Evolutionary conservation across 2,888 invertebrate genomes (phyloP).

Genomic region (Drosophila multiciliata): DNA sequence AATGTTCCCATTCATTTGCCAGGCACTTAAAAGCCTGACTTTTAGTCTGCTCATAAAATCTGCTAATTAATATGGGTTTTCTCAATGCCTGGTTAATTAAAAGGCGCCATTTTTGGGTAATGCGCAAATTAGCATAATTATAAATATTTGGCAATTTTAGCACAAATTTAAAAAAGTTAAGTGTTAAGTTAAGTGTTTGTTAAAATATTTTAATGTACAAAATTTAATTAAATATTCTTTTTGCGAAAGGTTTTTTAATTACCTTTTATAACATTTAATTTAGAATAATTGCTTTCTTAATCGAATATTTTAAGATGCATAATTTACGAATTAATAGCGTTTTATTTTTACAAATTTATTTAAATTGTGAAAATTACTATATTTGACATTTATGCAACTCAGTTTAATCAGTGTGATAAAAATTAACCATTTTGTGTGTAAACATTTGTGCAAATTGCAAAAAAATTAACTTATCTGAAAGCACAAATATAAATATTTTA

Average conservation of each 20-base stretch:
- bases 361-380: background rate
- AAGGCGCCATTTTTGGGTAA: constrained; percentile 40
- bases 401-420: constrained; percentile 1
- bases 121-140: constrained; percentile 22
- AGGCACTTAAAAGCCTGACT: constrained; percentile 34
- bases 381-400: background rate
- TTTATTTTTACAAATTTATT: background rate
- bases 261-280: background rate
- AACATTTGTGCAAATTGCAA: constrained; percentile 30
- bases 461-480: constrained; percentile 6
- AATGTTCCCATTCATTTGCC: constrained; percentile 14
- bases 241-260: background rate
- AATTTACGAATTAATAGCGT: background rate
- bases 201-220: background rate
- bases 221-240: background rate
- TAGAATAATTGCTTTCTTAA: too few relatives aligned
- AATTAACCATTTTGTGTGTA: constrained; percentile 13
- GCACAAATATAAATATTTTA: background rate
- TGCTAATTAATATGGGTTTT: constrained; percentile 51
- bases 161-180: background rate
- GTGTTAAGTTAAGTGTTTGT: background rate
- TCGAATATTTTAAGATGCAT: too few relatives aligned
- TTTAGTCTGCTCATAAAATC: constrained; percentile 47
- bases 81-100: constrained; percentile 27
- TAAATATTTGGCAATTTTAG: background rate